These are phyloP conservation scores for Synanceia verrucosa DNA, from an alignment of 2,797 vertebrate genomes.

Conservation along the genomic window DNA sequence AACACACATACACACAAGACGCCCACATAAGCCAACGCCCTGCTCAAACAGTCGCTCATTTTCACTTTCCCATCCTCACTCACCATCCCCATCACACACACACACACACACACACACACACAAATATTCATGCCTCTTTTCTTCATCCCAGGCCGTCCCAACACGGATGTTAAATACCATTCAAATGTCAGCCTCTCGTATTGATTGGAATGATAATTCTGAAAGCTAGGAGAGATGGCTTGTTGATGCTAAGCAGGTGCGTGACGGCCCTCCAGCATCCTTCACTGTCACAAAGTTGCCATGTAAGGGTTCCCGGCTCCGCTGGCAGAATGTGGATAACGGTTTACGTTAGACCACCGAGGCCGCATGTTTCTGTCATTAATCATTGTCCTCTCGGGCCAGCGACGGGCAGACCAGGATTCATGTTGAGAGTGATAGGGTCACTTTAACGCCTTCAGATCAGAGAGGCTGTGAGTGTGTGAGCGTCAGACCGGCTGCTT, in stretches of 20 bases:
- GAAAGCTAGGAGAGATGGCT: constrained; percentile 76
- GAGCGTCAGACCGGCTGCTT: constrained; percentile 36
- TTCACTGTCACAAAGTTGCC: constrained; percentile 83
- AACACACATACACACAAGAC: constrained; percentile 33
- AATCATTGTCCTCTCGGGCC: constrained; percentile 72
- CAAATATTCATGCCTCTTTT: constrained; percentile 23
- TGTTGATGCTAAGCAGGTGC: constrained; percentile 80
- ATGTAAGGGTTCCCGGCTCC: constrained; percentile 74
- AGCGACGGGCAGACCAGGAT: constrained; percentile 51
- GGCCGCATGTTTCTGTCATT: constrained; percentile 73
- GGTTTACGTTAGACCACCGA: constrained; percentile 75
- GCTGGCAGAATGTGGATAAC: constrained; percentile 52
- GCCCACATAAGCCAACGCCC: constrained; percentile 46
- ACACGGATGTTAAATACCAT: constrained; percentile 84
- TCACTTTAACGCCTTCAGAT: constrained; percentile 65
- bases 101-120: constrained; percentile 11
- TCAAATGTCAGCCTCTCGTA: constrained; percentile 81
- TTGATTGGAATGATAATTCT: constrained; percentile 85
- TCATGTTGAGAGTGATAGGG: constrained; percentile 57
- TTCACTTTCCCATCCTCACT: constrained; percentile 47
- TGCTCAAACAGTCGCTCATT: constrained; percentile 58
- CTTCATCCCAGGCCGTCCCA: constrained; percentile 56
- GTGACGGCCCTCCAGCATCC: constrained; percentile 65
- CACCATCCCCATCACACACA: background rate
- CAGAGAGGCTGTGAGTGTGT: constrained; percentile 29